Evolutionary conservation across 2,888 invertebrate genomes (phyloP).

Genomic region (Aphelenchoides bicaudatus): DNA sequence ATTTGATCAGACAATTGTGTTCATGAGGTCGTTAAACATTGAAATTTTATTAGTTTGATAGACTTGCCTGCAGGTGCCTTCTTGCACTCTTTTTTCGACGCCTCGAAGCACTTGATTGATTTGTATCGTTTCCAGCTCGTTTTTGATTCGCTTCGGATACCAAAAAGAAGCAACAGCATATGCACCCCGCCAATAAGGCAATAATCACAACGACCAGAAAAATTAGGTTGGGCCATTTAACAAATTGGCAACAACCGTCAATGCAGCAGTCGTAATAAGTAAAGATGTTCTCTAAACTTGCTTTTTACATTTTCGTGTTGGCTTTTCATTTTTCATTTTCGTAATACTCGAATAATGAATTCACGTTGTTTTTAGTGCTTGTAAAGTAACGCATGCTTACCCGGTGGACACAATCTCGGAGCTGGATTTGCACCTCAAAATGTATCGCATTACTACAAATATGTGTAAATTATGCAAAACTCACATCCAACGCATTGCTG

Average conservation of each 20-base stretch:
- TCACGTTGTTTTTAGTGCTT: too few species aligned
- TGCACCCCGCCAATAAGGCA: constrained; percentile 26
- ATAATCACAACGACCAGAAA: constrained; percentile 32
- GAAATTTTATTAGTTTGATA: too few species aligned
- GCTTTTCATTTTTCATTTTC: too few species aligned
- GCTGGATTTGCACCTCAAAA: too few species aligned
- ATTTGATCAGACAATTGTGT: too few species aligned
- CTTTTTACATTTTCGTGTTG: too few species aligned
- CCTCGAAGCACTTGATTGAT: background rate
- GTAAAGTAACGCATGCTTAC: too few species aligned
- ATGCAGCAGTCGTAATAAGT: constrained; percentile 32
- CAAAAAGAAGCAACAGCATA: constrained; percentile 31
- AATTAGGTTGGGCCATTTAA: constrained; percentile 34
- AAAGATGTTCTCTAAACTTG: constrained; percentile 30
- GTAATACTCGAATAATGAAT: too few species aligned
- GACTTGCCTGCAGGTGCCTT: too few species aligned
- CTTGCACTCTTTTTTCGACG: background rate
- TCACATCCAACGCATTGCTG: constrained; percentile 24
- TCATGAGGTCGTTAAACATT: too few species aligned
- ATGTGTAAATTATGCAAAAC: too few species aligned
- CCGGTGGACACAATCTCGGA: constrained; percentile 29
- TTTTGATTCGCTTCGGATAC: constrained; percentile 27
- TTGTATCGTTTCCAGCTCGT: background rate
- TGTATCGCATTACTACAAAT: too few species aligned
- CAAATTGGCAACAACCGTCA: constrained; percentile 29